Percentiles rank a stretch among this genome's conserved stretches.
These are phyloP conservation scores for Brenthis hecate DNA, from an alignment of 2,888 invertebrate genomes.

Conservation along the genomic window DNA sequence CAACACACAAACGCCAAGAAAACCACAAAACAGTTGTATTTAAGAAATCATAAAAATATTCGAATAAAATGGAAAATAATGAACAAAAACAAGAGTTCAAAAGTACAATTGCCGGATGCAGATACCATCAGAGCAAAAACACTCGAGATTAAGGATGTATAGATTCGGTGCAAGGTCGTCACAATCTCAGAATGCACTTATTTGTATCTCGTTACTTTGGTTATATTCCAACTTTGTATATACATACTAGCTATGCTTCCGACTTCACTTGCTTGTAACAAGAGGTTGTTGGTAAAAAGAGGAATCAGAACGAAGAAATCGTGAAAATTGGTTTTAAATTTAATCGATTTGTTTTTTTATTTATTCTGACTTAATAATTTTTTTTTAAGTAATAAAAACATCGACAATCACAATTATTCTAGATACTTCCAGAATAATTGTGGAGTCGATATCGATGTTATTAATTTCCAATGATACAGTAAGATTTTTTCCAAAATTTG, in stretches of 20 bases:
- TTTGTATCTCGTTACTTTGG: slow-evolving; percentile 6
- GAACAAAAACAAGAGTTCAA: slow-evolving; percentile 27
- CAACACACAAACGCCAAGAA: neutral
- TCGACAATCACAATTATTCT: too few relatives aligned
- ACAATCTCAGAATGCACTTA: slow-evolving; percentile 22
- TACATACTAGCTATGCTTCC: neutral
- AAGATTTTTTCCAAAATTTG: too few relatives aligned
- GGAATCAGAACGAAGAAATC: too few relatives aligned
- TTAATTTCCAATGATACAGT: too few relatives aligned
- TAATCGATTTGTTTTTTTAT: too few relatives aligned
- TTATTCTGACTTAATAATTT: too few relatives aligned
- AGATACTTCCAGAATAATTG: too few relatives aligned
- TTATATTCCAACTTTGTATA: neutral
- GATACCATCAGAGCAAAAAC: slow-evolving; percentile 42
- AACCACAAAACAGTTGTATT: neutral
- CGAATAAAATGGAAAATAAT: slow-evolving; percentile 17
- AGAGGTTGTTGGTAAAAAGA: too few relatives aligned
- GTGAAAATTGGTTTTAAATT: too few relatives aligned
- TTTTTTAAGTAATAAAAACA: too few relatives aligned
- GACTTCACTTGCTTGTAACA: neutral
- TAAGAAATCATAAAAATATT: slow-evolving; percentile 8
- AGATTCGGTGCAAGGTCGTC: slow-evolving; percentile 52
- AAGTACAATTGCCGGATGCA: slow-evolving; percentile 37
- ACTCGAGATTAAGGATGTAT: slow-evolving; percentile 36
- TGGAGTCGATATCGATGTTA: too few relatives aligned